These are phyloP conservation scores for Drosophila mettleri DNA, from an alignment of 2,888 invertebrate species.

Conservation along the genomic window DNA sequence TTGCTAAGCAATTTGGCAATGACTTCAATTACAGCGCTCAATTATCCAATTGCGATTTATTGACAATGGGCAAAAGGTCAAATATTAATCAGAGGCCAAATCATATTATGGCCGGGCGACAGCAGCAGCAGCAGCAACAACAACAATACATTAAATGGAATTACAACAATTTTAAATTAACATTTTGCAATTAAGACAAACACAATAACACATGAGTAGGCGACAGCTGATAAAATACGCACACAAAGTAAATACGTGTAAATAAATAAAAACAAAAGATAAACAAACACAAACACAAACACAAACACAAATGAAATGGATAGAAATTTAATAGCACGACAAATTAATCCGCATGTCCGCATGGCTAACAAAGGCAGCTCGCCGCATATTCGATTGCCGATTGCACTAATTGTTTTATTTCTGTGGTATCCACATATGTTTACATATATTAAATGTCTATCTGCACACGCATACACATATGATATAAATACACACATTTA, in stretches of 20 bases:
- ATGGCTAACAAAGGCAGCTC: conserved; percentile 28
- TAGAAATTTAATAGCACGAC: conserved; percentile 51
- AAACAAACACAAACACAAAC: conserved; percentile 47
- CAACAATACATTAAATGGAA: conserved; percentile 50
- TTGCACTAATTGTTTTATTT: conserved; percentile 10
- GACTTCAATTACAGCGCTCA: conserved; percentile 29
- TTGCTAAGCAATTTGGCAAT: conserved; percentile 29
- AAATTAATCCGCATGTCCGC: conserved; percentile 55
- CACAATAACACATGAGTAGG: background rate
- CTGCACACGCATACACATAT: too few relatives aligned
- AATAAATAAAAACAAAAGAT: conserved; percentile 18
- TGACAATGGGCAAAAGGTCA: conserved; percentile 37
- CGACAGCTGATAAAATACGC: conserved; percentile 17
- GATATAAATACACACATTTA: too few relatives aligned
- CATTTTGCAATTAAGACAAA: conserved; percentile 62
- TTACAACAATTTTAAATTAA: conserved; percentile 74
- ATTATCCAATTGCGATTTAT: conserved; percentile 30
- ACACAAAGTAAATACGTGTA: conserved; percentile 17
- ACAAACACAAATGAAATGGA: conserved; percentile 46
- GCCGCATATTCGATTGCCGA: conserved; percentile 20
- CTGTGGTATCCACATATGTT: background rate
- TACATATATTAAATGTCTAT: background rate
- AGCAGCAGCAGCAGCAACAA: conserved; percentile 22
- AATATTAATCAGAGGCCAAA: conserved; percentile 47
- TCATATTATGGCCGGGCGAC: conserved; percentile 43